Conservation (phyloP, 1,140 invertebrate genomes). For the Octopus bimaculoides region DNA sequence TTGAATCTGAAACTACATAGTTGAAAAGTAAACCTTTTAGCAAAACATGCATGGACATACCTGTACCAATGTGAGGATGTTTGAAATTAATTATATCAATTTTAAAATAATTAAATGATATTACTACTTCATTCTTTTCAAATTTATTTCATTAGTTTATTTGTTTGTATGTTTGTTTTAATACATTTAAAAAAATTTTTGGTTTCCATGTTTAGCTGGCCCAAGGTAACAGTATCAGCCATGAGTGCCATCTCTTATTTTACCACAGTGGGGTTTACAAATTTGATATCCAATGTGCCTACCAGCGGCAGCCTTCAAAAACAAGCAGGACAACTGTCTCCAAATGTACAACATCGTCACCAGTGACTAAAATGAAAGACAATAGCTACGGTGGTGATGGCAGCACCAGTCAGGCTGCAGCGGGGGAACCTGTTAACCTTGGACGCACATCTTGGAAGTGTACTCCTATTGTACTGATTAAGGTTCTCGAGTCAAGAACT, state of each 20-base stretch:
- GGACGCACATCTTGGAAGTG: background rate
- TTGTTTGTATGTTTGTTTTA: no score
- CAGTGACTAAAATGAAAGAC: no score
- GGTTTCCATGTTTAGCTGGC: background rate
- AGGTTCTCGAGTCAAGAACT: background rate
- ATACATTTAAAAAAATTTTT: background rate
- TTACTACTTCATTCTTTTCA: no score
- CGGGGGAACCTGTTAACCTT: background rate
- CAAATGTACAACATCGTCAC: no score
- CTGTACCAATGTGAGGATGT: no score
- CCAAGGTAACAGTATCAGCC: background rate
- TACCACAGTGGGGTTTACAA: conserved; percentile 3
- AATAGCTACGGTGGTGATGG: background rate
- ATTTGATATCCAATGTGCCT: conserved; percentile 8
- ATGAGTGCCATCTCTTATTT: background rate
- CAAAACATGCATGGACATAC: no score
- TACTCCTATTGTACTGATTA: background rate
- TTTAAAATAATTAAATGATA: no score
- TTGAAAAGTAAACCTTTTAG: no score
- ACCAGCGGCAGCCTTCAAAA: background rate
- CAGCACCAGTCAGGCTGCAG: background rate
- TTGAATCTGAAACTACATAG: no score
- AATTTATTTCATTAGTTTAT: no score
- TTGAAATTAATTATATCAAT: no score
- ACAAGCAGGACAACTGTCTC: background rate